Evolutionary conservation across 1,140 invertebrate genomes (phyloP).

Genomic region (Drosophila mayri): DNA sequence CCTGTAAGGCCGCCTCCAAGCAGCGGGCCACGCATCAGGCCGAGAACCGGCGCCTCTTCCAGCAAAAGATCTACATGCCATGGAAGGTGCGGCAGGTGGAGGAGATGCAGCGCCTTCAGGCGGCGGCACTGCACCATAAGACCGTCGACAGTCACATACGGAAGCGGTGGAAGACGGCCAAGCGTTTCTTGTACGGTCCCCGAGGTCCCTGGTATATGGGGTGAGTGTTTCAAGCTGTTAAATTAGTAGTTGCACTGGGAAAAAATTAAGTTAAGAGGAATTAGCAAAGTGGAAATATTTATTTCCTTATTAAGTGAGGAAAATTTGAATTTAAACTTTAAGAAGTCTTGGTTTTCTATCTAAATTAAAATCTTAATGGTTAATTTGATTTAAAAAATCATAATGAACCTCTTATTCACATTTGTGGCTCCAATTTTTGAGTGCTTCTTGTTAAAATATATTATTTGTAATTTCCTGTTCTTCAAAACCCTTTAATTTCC

Average conservation of each 20-base stretch:
- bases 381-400: not conserved
- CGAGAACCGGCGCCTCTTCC: conserved; percentile 87
- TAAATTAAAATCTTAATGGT: not conserved
- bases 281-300: too few relatives aligned
- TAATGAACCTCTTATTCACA: not conserved
- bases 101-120: conserved; percentile 86
- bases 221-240: conserved; percentile 71
- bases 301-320: not conserved
- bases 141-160: conserved; percentile 86
- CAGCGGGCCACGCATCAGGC: conserved; percentile 86
- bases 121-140: conserved; percentile 85
- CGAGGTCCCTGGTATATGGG: conserved; percentile 87
- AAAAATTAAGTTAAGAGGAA: not conserved
- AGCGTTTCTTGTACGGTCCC: conserved; percentile 86
- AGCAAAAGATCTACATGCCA: conserved; percentile 87
- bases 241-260: not conserved
- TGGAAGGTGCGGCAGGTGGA: conserved; percentile 86
- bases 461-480: not conserved
- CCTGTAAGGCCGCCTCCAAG: conserved; percentile 87
- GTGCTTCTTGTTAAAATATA: not conserved
- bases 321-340: not conserved
- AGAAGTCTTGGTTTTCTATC: accelerated
- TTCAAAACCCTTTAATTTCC: not conserved
- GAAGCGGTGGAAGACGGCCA: conserved; percentile 86
- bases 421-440: not conserved